Base-by-base conservation (phyloP, 2,797 vertebrate genomes). In the Siniperca undulata region DNA sequence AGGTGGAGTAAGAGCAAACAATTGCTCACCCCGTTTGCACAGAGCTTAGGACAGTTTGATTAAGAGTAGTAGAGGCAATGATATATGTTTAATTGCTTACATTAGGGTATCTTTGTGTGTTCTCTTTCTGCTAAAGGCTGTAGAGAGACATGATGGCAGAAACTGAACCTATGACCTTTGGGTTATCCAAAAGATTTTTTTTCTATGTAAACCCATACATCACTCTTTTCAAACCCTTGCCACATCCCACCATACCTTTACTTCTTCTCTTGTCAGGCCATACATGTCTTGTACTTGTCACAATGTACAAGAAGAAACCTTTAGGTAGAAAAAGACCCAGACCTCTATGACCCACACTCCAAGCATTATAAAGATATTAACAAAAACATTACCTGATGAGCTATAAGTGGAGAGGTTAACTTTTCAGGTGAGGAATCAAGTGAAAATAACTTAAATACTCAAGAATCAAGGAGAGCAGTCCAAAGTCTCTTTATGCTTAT, bases 1-100 rank as follows among this genome's bases (percentile, higher is more conserved):
- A 68, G 52, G 16, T 40, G 38, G 7, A 56, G 14, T n/a, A 60
- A 72, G 27, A 80, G 8, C 14, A 36, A 73, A 82, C 27, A 50
- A 70, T 42, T 8, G 19, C 75, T 62, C 24, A 4, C 20, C 48
- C 22, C 58, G 9, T 71, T 56, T 64, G 68, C 30, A 44, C 62
- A 55, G 5, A 52, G 30, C 42, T 44, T 13, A 5, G 3, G 44
- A 66, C 52, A 46, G 7, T 30, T 55, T 60, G 62, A 60, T 53
- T 44, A 65, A 65, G 50, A 65, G 52, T 61, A 64, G n/a, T 0
- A 20, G 9, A 50, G 17, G 19, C 4, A 59, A 40, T 75, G 59
- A 52, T 36, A 24, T 34, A 27, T 13, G 12, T 42, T 40, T 44
- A 38, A 78, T 61, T 62, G 22, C 20, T 65, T 9, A 66, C 10